phyloP scores from a whole-genome alignment of 2,888 invertebrate genomes.

The Meganola albula region DNA sequence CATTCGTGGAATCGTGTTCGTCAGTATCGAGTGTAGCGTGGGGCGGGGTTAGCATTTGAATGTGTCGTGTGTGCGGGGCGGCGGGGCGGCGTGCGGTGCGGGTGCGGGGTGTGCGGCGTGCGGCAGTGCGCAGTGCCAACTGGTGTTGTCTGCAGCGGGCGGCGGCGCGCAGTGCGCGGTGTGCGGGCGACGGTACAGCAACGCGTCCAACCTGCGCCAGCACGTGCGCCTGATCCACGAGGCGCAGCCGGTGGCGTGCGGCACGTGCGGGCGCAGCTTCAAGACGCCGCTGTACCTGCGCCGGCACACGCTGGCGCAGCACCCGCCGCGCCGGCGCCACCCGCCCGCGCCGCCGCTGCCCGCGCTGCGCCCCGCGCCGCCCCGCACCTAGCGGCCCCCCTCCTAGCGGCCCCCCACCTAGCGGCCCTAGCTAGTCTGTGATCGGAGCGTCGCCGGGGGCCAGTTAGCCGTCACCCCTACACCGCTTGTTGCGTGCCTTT shows the following conservation, averaged over 20 bases:
- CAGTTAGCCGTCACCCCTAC: constrained; percentile 68
- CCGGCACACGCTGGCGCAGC: constrained; percentile 85
- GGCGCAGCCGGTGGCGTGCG: constrained; percentile 83
- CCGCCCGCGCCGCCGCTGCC: constrained; percentile 53
- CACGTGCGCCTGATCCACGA: constrained; percentile 86
- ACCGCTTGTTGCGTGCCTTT: constrained; percentile 77
- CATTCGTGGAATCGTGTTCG: not conserved
- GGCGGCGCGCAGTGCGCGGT: constrained; percentile 78
- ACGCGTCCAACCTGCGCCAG: constrained; percentile 85
- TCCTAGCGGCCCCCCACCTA: constrained; percentile 31
- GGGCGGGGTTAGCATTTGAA: constrained; percentile 19
- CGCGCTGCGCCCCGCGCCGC: constrained; percentile 54
- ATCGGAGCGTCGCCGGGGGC: constrained; percentile 73
- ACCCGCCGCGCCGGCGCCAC: constrained; percentile 53
- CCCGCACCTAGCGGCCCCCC: constrained; percentile 41
- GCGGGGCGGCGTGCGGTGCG: constrained; percentile 18
- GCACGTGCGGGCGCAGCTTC: constrained; percentile 83
- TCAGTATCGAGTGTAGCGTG: not conserved
- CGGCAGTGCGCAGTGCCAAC: constrained; percentile 48
- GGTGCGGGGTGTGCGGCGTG: constrained; percentile 24
- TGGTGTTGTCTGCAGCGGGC: constrained; percentile 67
- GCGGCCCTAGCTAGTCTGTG: constrained; percentile 21
- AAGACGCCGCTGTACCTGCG: constrained; percentile 87
- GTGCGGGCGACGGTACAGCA: constrained; percentile 84
- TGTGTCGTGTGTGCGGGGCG: constrained; percentile 5